Base-by-base conservation (phyloP, 2,797 vertebrate genomes). In the Arrhamphus sclerolepis region DNA sequence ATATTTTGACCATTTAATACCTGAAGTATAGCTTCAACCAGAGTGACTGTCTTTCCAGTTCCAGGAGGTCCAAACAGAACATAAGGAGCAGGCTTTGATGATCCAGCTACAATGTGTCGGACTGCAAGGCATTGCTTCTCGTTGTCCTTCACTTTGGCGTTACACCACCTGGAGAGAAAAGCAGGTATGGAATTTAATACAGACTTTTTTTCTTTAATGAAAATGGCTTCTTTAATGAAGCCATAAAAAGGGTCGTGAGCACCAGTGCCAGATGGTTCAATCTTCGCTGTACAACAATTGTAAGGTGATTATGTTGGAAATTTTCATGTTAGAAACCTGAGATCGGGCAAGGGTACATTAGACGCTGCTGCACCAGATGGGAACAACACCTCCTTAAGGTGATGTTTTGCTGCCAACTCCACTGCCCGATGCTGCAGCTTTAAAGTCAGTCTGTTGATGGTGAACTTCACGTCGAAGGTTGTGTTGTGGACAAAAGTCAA, bases 41-140 rank as follows among this genome's bases (percentile, higher is more conserved):
- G 49, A 31, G 86, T 89, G 58, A 82, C 57, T 0, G 87, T 88
- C 74, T 88, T 90, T 65, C 89, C 97, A 0, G 97, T 99, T 43
- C 97, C 97, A 0, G 97, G 97, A 47, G 97, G 97, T 4, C 97
- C 97, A 20, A 98, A 98, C 82, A 99, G 92, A 42, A 99, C 87
- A 78, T 98, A 96, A 0, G 97, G 97, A 43, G 96, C 95, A 0
- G 97, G 97, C 41, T 93, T 93, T 21, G 96, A 96, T 3, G 89
- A 82, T 1, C 96, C 96, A 0, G 74, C 90, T 2, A 98, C 90
- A 0, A 99, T 97, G 53, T 91, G 90, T 24, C 77, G 88, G 60
- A 99, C 89, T 0, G 96, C 96, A 43, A 67, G 85, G 16, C 78
- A 39, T 79, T 99, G 97, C 77, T 98, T 93, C 1, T 89, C 78